Base-by-base conservation (phyloP, 2,888 invertebrate species). In the Coremacera marginata region DNA sequence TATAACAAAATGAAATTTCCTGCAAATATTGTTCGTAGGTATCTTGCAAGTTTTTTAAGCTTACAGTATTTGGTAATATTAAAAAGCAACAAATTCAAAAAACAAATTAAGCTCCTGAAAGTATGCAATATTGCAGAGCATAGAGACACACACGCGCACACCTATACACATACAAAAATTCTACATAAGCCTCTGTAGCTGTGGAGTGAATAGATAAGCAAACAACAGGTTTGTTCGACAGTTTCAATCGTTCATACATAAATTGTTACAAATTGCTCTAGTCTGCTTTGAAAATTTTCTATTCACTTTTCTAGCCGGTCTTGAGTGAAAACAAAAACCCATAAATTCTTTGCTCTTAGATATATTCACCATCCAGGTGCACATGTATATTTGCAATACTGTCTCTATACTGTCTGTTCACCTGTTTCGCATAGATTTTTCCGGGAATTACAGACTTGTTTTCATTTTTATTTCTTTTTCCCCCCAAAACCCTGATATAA, bases 401-500 rank as follows among this genome's bases (percentile, higher is more conserved):
- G 25, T 60, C 27, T n/a, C n/a, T n/a, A n/a, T n/a, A n/a, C n/a
- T 8, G 25, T 11, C 8, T n/a, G 14, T 14, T 22, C 57, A 60
- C 11, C 16, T 27, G 25, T 60, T 27, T 25, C 16, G 60, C 27
- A 27, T 7, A 9, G 3, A 27, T 16, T 60, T 60, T 60, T 60
- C 27, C 27, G 5, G 60, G 27, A 22, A 25, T 60, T 60, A 19
- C 25, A 60, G 27, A 27, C 60, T 14, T 16, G 25, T 27, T 60
- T 25, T 60, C 27, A 4, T 27, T 60, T 60, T 60, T 27, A 5
- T 27, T 4, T 27, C 5, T 27, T 60, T 60, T 16, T 16, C 4
- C 9, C 14, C 60, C 60, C 3, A 27, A 16, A 19, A 31, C 22
- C 25, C 70, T 74, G 57, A 31, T 57, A 70, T 83, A 83, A 84